Base-by-base conservation (phyloP, 1,140 invertebrate genomes). In the Melitaea cinxia region DNA sequence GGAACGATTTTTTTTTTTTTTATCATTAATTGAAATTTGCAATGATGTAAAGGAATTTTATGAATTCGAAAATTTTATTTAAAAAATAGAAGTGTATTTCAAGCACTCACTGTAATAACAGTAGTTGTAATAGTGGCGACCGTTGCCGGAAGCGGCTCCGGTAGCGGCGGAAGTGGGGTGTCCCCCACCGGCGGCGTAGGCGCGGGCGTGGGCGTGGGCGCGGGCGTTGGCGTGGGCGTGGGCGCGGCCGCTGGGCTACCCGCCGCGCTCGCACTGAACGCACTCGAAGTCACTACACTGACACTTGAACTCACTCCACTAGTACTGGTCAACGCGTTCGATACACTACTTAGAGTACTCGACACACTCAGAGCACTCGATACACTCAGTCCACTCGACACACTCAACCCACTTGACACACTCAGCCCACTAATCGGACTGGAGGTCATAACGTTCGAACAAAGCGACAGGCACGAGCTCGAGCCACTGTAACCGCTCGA, bases 61-160 rank as follows among this genome's bases (percentile, higher is more conserved):
- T 33, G 42, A 6, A 33, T 19, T 19, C 17, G 17, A 23, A 30
- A 28, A 61, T 15, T 23, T 6, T 21, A 52, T 15, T 23, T 6
- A 24, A 15, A 3, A 3, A 15, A 15, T 45, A 19, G 17, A 19
- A 45, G 5, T 19, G n/a, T n/a, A n/a, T n/a, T 0, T n/a, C 9
- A 15, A 54, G 14, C 15, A 54, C 71, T 66, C 21, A 73, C 65
- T 56, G 75, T 54, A 26, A 66, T 55, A 56, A 63, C 61, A 28
- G 72, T 61, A 54, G 54, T n/a, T 45, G 65, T 59, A 68, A 66
- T 50, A 45, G 66, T 21, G 19, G 73, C 52, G 60, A 68, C 47
- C 14, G 65, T 64, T 10, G 26, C 23, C 5, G 70, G 37, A 1
- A 60, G 64, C 19, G 39, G 49, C 24, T 45, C 61, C 5, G 60